A percentile compares a stretch with the other conserved stretches of the same genome.
These are phyloP conservation scores for Aphelenchoides avenae DNA, from an alignment of 1,140 invertebrate genomes.

Conservation along the genomic window DNA sequence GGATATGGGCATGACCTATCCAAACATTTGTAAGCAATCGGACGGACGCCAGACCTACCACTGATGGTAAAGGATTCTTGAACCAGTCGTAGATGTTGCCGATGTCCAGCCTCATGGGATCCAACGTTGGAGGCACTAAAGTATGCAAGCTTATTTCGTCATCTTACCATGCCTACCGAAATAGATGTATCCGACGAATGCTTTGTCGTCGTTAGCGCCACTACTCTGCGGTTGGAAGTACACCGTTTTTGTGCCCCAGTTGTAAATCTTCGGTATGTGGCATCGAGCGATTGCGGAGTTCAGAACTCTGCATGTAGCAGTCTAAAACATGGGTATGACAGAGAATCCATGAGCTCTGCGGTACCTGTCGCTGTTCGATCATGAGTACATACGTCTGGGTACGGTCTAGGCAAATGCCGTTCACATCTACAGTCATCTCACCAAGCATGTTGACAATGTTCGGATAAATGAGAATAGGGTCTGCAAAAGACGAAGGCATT, in stretches of 20 bases:
- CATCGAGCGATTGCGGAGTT: slow-evolving; percentile 56
- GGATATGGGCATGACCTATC: slow-evolving; percentile 51
- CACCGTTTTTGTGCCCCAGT: slow-evolving; percentile 59
- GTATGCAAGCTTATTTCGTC: slow-evolving; percentile 17
- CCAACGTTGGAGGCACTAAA: slow-evolving; percentile 57
- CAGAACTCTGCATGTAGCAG: slow-evolving; percentile 52
- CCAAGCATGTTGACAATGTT: slow-evolving; percentile 60
- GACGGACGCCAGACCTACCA: neutral
- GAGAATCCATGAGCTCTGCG: slow-evolving; percentile 3
- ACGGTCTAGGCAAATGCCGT: slow-evolving; percentile 55
- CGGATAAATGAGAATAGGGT: slow-evolving; percentile 58
- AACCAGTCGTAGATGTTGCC: slow-evolving; percentile 60
- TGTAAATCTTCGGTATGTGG: slow-evolving; percentile 57
- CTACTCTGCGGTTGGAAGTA: slow-evolving; percentile 59
- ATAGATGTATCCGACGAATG: slow-evolving; percentile 59
- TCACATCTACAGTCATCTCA: slow-evolving; percentile 59
- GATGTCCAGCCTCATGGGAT: slow-evolving; percentile 59
- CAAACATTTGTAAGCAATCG: neutral
- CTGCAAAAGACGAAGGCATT: slow-evolving; percentile 19
- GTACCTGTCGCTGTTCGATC: slow-evolving; percentile 57
- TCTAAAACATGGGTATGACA: slow-evolving; percentile 31
- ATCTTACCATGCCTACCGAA: slow-evolving; percentile 41
- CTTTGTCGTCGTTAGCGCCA: slow-evolving; percentile 59
- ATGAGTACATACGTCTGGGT: slow-evolving; percentile 57
- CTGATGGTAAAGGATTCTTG: slow-evolving; percentile 52